Evolutionary conservation across 2,888 invertebrate genomes (phyloP).

Genomic region (Saturnia japonica): DNA sequence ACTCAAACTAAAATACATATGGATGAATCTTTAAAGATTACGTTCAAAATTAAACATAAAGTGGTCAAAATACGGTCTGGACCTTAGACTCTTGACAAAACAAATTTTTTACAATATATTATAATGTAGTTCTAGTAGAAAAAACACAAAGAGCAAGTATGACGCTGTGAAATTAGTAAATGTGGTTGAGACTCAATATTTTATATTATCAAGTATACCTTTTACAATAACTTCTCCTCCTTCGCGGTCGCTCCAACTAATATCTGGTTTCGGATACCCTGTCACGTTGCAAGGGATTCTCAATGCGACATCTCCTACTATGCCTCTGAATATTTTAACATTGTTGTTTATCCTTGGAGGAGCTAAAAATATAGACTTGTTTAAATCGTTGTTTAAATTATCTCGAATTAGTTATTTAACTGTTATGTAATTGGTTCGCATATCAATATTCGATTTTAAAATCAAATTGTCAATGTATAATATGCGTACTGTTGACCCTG

Average conservation of each 20-base stretch:
- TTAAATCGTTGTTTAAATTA: neutral
- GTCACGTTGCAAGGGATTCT: slow-evolving; percentile 34
- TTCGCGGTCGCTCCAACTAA: slow-evolving; percentile 29
- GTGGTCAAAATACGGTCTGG: neutral
- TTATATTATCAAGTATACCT: neutral
- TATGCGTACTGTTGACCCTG: too few relatives aligned
- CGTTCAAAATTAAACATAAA: too few relatives aligned
- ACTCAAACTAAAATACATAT: too few relatives aligned
- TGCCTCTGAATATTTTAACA: slow-evolving; percentile 24
- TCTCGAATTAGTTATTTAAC: too few relatives aligned
- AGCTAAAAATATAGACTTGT: slow-evolving; percentile 25
- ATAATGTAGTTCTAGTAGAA: neutral
- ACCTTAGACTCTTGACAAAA: neutral
- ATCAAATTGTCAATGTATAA: too few relatives aligned
- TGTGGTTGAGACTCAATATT: too few relatives aligned
- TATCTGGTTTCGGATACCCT: slow-evolving; percentile 34
- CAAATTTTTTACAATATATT: neutral
- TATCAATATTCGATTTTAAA: too few relatives aligned
- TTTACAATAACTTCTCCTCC: slow-evolving; percentile 16
- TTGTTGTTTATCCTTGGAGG: slow-evolving; percentile 27
- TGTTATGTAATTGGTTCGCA: too few relatives aligned
- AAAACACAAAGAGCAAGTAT: too few relatives aligned
- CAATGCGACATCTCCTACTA: slow-evolving; percentile 30
- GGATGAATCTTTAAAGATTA: too few relatives aligned
- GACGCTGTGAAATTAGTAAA: too few relatives aligned